Evolutionary conservation across 2,888 invertebrate genomes (phyloP).

Genomic region (Melanargia galathea): DNA sequence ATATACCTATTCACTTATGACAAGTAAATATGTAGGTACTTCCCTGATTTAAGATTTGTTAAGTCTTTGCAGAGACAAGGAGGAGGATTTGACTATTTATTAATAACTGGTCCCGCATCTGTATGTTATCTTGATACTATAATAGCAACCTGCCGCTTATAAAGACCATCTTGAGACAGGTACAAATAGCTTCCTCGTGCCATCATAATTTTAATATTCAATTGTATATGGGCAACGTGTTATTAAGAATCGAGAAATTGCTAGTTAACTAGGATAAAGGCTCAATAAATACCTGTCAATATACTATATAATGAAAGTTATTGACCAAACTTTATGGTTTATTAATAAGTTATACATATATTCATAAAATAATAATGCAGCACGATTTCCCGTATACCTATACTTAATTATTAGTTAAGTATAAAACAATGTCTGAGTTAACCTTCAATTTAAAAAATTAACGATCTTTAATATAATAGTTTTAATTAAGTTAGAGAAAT

Average conservation of each 20-base stretch:
- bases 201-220: slow-evolving; percentile 43
- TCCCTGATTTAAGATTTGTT: slow-evolving; percentile 67
- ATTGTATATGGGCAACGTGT: slow-evolving; percentile 30
- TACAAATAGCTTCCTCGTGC: slow-evolving; percentile 54
- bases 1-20: too few relatives aligned
- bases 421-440: too few relatives aligned
- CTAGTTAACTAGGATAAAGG: slow-evolving; percentile 30
- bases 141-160: slow-evolving; percentile 63
- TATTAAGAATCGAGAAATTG: slow-evolving; percentile 32
- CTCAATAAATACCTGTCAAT: background rate
- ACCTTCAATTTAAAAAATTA: too few relatives aligned
- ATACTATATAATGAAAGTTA: background rate
- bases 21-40: slow-evolving; percentile 51
- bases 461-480: too few relatives aligned
- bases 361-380: too few relatives aligned
- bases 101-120: slow-evolving; percentile 65
- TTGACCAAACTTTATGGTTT: slow-evolving; percentile 11
- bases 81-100: slow-evolving; percentile 66
- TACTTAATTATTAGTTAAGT: too few relatives aligned
- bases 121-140: slow-evolving; percentile 66
- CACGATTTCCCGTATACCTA: too few relatives aligned
- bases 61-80: slow-evolving; percentile 66
- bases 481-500: too few relatives aligned
- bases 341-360: too few relatives aligned
- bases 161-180: slow-evolving; percentile 52